These are phyloP conservation scores for Buphagus erythrorhynchus DNA, from an alignment of 2,797 vertebrate species.

Conservation along the genomic window DNA sequence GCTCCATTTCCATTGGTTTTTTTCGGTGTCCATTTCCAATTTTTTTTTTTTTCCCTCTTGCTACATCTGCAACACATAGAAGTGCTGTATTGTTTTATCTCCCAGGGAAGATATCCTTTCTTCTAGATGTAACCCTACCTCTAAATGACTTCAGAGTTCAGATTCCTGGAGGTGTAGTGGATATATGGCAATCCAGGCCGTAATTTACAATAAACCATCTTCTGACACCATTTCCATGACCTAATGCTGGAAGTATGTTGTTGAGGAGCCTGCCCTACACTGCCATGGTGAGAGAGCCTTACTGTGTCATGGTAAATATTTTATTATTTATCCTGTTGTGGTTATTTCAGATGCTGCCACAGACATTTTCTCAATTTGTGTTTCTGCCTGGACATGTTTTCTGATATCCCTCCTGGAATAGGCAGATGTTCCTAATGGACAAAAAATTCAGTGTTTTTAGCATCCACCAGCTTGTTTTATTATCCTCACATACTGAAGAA, in stretches of 20 bases:
- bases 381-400: conserved; percentile 32
- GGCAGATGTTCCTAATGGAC: conserved; percentile 59
- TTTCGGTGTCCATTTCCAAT: background rate
- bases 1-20: background rate
- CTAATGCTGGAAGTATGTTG: conserved; percentile 37
- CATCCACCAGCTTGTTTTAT: background rate
- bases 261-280: background rate
- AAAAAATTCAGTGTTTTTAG: conserved; percentile 4
- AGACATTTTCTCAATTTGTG: conserved; percentile 1
- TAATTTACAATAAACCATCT: conserved; percentile 66
- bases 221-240: conserved; percentile 49
- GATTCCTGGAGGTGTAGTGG: conserved; percentile 69
- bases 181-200: conserved; percentile 47
- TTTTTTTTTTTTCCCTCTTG: background rate
- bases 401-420: conserved; percentile 34
- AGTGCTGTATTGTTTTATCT: conserved; percentile 66
- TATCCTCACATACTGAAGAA: background rate
- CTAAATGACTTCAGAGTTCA: conserved; percentile 63
- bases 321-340: conserved; percentile 54
- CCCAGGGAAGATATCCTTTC: conserved; percentile 65
- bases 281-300: conserved; percentile 24
- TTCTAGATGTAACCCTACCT: conserved; percentile 63
- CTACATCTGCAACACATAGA: conserved; percentile 70
- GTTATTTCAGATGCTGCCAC: conserved; percentile 14
- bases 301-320: conserved; percentile 45